Evolutionary conservation across 2,888 invertebrate species (phyloP), one percentile per base, ranked within the genome.

Genomic region (Chymomyza procnemis): DNA sequence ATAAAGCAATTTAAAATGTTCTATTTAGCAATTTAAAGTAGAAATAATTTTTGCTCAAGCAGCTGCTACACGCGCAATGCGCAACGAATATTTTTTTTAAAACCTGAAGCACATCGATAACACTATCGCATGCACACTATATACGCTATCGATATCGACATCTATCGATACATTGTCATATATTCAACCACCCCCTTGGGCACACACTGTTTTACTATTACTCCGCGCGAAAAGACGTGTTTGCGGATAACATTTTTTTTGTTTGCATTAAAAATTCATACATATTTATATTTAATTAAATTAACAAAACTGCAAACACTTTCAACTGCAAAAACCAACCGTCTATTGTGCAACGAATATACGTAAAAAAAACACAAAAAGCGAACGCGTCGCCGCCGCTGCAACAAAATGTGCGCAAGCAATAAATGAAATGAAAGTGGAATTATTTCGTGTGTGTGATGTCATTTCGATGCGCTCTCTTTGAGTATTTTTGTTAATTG

Each of bases 311-410:
- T 66, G 69, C 75, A 67, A n/a, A 22, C 30, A 64, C 67, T 64
- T 48, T 59, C n/a, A n/a, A 16, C 26, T 41, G 30, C 18, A 30
- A 50, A 34, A 19, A 54, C 58, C 47, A 34, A 9, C 73, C 66
- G 73, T 78, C 85, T 71, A 70, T 52, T 60, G 81, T 80, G 76
- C 81, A 81, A 85, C 81, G 85, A 79, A 77, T 71, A 75, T 73
- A 79, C 80, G 69, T 72, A 71, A 52, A 61, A 56, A 62, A 30
- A 30, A 41, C 70, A 52, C 61, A 56, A 62, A 30, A 30, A 41
- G 47, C 22, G 46, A 12, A 6, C 6, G 2, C 34, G 34, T 26
- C 26, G 26, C 6, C 34, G 34, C 6, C 12, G 34, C 34, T 41
- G 34, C 34, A 41, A 41, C 34, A 41, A 41, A 41, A 41, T 41